These are phyloP conservation scores for Bothrops jararaca DNA, from an alignment of 2,113 vertebrate species.

Conservation along the genomic window DNA sequence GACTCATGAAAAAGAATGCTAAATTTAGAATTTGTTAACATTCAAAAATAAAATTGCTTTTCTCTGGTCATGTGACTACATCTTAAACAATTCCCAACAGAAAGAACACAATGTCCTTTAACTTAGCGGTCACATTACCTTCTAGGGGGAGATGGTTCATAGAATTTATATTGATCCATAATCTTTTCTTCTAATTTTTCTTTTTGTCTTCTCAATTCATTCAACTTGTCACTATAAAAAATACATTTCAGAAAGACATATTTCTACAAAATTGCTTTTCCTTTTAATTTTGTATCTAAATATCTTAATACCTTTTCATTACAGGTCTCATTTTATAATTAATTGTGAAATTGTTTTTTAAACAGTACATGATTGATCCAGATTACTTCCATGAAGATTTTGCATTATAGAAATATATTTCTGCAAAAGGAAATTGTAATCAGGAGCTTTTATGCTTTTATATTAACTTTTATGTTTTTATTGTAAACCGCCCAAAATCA, in stretches of 20 bases:
- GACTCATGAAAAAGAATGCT: background rate
- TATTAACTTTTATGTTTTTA: background rate
- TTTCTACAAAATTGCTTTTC: background rate
- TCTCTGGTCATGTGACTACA: background rate
- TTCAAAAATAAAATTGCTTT: background rate
- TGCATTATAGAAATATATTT: background rate
- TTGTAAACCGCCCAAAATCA: background rate
- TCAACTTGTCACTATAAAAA: conserved; percentile 88
- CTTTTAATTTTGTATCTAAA: background rate
- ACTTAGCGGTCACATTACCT: conserved; percentile 71
- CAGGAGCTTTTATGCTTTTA: background rate
- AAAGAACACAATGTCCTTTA: background rate
- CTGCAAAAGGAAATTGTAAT: background rate
- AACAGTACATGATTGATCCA: background rate
- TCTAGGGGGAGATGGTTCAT: conserved; percentile 94
- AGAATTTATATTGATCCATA: conserved; percentile 99
- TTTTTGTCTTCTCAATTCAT: conserved; percentile 94
- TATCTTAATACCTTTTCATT: background rate
- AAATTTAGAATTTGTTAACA: background rate
- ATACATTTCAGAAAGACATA: background rate
- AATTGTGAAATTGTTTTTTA: background rate
- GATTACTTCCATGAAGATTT: background rate
- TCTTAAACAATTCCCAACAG: background rate
- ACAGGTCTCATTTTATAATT: background rate
- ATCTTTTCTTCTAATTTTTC: conserved; percentile 99